Evolutionary conservation across 1,140 invertebrate genomes (phyloP).

Genomic region (Caenorhabditis brenneri): DNA sequence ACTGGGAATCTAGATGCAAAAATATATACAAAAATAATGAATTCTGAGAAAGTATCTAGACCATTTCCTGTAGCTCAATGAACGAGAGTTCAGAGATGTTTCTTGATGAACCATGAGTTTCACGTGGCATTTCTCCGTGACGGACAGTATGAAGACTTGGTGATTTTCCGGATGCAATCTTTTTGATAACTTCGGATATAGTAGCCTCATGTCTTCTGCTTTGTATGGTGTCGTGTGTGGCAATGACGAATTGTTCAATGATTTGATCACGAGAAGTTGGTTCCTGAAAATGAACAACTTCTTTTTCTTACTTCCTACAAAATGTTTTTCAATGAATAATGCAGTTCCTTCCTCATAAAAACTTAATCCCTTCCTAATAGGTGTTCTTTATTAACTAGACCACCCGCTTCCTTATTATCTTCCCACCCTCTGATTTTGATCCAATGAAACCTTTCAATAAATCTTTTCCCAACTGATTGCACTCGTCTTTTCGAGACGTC

Average conservation of each 20-base stretch:
- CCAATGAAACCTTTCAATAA: background rate
- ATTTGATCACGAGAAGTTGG: background rate
- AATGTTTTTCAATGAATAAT: too few relatives aligned
- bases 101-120: background rate
- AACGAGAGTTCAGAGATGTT: background rate
- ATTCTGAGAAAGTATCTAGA: background rate
- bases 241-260: background rate
- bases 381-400: background rate
- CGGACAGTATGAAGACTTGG: background rate
- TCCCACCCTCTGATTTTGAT: too few relatives aligned
- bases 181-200: constrained; percentile 8
- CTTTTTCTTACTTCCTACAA: too few relatives aligned
- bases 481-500: background rate
- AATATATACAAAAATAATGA: background rate
- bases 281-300: background rate
- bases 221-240: constrained; percentile 16
- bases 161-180: background rate
- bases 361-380: too few relatives aligned
- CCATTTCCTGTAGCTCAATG: constrained; percentile 25
- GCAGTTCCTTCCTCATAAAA: too few relatives aligned
- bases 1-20: background rate
- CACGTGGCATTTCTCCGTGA: background rate
- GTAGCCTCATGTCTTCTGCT: background rate
- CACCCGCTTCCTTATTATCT: too few relatives aligned
- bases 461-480: background rate